A percentile compares a stretch with the other conserved stretches of the same genome.
Evolutionary conservation across 2,113 vertebrate species (phyloP).

Genomic region (Dasypus novemcinctus): DNA sequence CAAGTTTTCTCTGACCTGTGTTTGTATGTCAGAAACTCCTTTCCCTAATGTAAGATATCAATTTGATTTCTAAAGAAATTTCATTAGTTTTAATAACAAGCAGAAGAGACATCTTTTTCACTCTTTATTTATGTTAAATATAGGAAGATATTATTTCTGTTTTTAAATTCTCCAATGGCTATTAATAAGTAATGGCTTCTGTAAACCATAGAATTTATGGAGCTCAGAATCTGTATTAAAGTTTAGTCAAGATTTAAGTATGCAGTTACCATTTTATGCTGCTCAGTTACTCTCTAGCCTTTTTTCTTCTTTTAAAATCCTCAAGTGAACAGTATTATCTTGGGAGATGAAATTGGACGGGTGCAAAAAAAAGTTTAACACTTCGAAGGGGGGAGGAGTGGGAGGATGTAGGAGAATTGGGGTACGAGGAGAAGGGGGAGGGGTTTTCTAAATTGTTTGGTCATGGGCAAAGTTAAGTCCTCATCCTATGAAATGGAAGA

Average conservation of each 20-base stretch:
- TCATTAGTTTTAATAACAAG: neutral
- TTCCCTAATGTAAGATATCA: conserved; percentile 10
- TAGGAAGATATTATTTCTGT: neutral
- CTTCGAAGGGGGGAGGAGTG: neutral
- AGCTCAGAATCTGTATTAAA: conserved; percentile 31
- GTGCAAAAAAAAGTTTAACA: neutral
- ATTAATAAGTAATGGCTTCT: neutral
- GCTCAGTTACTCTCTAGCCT: neutral
- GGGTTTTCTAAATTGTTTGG: conserved; percentile 65
- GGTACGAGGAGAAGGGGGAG: conserved; percentile 28
- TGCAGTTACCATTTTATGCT: neutral
- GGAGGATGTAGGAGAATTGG: conserved; percentile 28
- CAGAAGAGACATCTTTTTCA: neutral
- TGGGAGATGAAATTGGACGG: neutral
- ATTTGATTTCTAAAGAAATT: neutral
- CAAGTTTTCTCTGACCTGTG: neutral
- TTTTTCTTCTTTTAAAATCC: conserved; percentile 17
- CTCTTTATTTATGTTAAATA: neutral
- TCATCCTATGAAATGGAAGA: conserved; percentile 64
- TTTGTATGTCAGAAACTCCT: conserved; percentile 25
- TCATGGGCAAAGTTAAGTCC: conserved; percentile 52
- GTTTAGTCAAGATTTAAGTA: conserved; percentile 38
- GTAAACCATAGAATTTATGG: neutral
- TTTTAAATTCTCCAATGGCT: neutral
- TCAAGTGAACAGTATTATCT: neutral